Evolutionary conservation across 1,140 invertebrate genomes (phyloP).

Genomic region (roundworm (Caenorhabditis elegans)): DNA sequence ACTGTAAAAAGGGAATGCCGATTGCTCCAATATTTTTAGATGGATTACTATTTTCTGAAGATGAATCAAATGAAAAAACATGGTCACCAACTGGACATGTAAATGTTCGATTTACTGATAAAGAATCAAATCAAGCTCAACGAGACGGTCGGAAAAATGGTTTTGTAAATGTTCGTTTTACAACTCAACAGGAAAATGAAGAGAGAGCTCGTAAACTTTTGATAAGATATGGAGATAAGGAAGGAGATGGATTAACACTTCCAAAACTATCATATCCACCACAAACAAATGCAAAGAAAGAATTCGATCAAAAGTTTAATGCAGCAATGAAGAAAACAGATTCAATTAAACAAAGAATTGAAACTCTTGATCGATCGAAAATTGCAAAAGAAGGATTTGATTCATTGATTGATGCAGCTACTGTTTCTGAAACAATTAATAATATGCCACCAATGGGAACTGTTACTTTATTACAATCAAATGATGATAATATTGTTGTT

Average conservation of each 20-base stretch:
- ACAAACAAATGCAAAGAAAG: background rate
- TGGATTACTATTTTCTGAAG: background rate
- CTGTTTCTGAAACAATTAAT: background rate
- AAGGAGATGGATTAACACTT: conserved; percentile 1
- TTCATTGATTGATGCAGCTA: conserved; percentile 28
- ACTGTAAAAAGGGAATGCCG: conserved; percentile 15
- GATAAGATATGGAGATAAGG: conserved; percentile 21
- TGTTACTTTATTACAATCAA: background rate
- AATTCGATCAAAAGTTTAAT: conserved; percentile 27
- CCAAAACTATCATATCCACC: conserved; percentile 5
- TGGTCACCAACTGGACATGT: conserved; percentile 44
- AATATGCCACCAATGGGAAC: background rate
- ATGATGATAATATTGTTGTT: background rate
- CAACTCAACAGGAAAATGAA: conserved; percentile 18
- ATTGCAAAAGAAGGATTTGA: conserved; percentile 38
- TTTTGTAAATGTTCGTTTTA: conserved; percentile 32
- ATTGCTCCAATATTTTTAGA: background rate
- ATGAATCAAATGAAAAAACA: background rate
- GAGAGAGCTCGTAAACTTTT: conserved; percentile 18
- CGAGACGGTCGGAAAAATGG: background rate
- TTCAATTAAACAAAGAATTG: conserved; percentile 20
- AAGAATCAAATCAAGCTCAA: background rate
- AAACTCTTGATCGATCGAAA: background rate
- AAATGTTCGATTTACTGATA: conserved; percentile 19
- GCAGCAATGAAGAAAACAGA: conserved; percentile 26